Percentiles rank a stretch among this genome's conserved stretches.
phyloP scores from a whole-genome alignment of 2,797 vertebrate species.

The Phaenicophaeus curvirostris region DNA sequence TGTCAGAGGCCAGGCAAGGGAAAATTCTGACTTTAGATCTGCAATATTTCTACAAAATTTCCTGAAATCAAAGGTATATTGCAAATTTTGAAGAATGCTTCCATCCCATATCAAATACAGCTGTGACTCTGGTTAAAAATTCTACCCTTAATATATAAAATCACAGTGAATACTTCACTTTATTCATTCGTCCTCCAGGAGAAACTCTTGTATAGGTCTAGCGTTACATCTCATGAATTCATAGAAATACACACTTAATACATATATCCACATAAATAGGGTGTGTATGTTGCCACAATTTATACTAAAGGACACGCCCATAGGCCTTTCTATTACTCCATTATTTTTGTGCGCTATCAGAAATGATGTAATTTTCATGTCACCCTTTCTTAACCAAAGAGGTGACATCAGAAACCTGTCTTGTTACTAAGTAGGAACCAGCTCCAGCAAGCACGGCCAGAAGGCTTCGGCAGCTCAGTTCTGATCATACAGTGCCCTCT shows the following conservation, averaged over 20 bases:
- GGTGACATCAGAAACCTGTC: background rate
- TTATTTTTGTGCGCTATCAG: background rate
- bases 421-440: background rate
- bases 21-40: background rate
- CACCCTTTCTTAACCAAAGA: background rate
- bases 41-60: background rate
- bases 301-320: background rate
- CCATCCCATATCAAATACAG: background rate
- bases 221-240: background rate
- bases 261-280: background rate
- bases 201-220: background rate
- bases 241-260: background rate
- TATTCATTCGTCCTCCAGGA: background rate
- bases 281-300: background rate
- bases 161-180: background rate
- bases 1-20: background rate
- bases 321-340: background rate
- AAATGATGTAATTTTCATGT: background rate
- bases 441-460: background rate
- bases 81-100: background rate
- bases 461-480: background rate
- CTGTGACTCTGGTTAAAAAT: background rate
- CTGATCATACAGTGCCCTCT: conserved; percentile 46
- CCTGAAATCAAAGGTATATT: background rate
- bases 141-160: background rate